Conservation (phyloP, 2,113 vertebrate species). For the Tor tambroides region DNA sequence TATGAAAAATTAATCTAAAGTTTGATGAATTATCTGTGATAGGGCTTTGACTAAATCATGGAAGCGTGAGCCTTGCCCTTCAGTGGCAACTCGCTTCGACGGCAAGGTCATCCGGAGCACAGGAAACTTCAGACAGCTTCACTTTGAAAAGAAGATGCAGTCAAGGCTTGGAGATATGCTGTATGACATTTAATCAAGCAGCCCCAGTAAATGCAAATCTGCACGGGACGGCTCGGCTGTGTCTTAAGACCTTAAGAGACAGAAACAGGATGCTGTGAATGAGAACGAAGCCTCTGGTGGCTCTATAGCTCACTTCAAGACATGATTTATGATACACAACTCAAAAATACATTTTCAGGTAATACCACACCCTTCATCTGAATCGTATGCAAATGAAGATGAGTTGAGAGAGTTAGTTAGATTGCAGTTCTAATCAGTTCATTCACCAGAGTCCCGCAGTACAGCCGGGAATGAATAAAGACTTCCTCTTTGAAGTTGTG, state of each 20-base stretch:
- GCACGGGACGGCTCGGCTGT: slow-evolving; percentile 29
- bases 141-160: slow-evolving; percentile 53
- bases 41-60: slow-evolving; percentile 55
- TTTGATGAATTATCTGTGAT: slow-evolving; percentile 57
- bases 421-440: neutral
- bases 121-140: slow-evolving; percentile 41
- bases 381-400: slow-evolving; percentile 30
- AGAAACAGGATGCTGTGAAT: slow-evolving; percentile 28
- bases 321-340: slow-evolving; percentile 37
- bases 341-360: slow-evolving; percentile 7
- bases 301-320: slow-evolving; percentile 1
- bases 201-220: slow-evolving; percentile 59
- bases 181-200: slow-evolving; percentile 68
- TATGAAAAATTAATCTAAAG: slow-evolving; percentile 52
- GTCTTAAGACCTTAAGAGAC: slow-evolving; percentile 40
- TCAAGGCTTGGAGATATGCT: slow-evolving; percentile 53
- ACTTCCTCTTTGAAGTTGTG: neutral
- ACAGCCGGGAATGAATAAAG: neutral
- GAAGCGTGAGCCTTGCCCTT: slow-evolving; percentile 46
- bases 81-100: neutral
- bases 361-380: neutral
- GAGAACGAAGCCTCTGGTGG: slow-evolving; percentile 12
- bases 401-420: slow-evolving; percentile 7
- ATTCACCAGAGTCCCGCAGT: slow-evolving; percentile 7
- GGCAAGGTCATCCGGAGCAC: slow-evolving; percentile 46